Evolutionary conservation across 2,888 invertebrate species (phyloP).

Genomic region (Rambutsinella grinnellia): DNA sequence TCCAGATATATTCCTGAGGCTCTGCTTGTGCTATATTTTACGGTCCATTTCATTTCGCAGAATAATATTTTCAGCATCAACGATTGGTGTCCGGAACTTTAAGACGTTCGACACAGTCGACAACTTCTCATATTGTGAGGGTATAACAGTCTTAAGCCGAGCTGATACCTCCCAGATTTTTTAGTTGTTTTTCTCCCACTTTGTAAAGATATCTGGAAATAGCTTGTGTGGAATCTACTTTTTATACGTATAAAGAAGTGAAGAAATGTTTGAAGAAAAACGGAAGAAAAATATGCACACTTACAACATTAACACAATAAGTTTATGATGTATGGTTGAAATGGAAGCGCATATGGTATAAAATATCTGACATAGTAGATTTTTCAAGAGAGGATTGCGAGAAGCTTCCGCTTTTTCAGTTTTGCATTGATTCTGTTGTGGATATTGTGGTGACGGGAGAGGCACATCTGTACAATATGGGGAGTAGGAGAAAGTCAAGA

Average conservation of each 20-base stretch:
- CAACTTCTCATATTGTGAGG: constrained; percentile 30
- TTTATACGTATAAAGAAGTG: no score
- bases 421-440: no score
- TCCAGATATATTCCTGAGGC: constrained; percentile 17
- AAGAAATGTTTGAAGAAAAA: background rate
- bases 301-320: no score
- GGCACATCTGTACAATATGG: no score
- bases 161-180: constrained; percentile 37
- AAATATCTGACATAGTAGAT: no score
- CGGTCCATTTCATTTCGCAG: constrained; percentile 60
- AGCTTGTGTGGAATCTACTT: constrained; percentile 19
- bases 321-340: no score
- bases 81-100: constrained; percentile 53
- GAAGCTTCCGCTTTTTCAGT: no score
- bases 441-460: no score
- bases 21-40: constrained; percentile 57
- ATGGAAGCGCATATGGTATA: no score
- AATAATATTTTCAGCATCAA: constrained; percentile 60
- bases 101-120: constrained; percentile 52
- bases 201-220: constrained; percentile 34
- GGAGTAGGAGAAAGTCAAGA: no score
- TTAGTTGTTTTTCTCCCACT: constrained; percentile 19
- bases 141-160: constrained; percentile 40
- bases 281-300: background rate
- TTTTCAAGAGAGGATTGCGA: no score